phyloP scores from a whole-genome alignment of 2,113 vertebrate genomes.

The Oenanthe oenanthe region DNA sequence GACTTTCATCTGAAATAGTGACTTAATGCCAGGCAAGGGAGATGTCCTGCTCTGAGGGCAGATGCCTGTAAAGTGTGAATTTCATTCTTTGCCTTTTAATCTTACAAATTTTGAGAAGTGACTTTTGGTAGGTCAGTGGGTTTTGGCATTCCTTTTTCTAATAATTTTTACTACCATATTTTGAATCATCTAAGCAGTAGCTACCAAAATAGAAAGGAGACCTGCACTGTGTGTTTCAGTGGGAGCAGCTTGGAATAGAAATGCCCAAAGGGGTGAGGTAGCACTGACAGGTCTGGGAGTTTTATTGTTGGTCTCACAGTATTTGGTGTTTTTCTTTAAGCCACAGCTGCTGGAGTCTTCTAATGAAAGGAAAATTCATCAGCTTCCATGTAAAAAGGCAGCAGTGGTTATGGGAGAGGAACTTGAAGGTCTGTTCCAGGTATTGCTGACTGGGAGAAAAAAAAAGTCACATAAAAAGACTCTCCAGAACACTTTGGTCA shows the following conservation, averaged over 20 bases:
- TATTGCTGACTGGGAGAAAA: background rate
- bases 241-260: background rate
- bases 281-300: background rate
- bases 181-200: background rate
- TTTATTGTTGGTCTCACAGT: background rate
- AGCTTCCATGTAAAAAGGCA: background rate
- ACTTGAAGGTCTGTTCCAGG: background rate
- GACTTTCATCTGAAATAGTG: background rate
- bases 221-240: background rate
- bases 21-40: background rate
- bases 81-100: background rate
- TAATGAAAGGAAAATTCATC: background rate
- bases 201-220: background rate
- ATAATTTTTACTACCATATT: background rate
- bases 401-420: background rate
- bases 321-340: conserved; percentile 18
- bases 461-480: background rate
- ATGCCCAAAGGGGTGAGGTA: background rate
- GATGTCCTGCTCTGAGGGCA: background rate
- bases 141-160: background rate
- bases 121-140: background rate
- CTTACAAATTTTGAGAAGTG: background rate
- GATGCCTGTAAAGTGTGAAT: background rate
- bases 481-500: background rate
- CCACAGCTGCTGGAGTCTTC: background rate